These are phyloP conservation scores for Phalacrocorax aristotelis DNA, from an alignment of 2,113 vertebrate species.

Conservation along the genomic window DNA sequence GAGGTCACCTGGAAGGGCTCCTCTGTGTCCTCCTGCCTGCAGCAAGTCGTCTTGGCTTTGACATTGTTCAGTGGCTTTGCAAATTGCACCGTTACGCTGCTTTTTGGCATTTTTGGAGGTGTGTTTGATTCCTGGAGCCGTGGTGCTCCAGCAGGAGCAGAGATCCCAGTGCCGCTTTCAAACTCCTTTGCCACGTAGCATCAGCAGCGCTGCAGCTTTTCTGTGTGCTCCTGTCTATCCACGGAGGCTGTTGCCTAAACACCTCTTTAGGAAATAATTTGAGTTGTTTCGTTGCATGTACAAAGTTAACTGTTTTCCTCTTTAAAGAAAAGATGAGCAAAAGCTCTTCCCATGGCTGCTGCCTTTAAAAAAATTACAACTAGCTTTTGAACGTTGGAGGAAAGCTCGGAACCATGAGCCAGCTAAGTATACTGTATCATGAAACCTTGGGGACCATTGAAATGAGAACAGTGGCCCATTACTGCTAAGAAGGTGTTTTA, in stretches of 20 bases:
- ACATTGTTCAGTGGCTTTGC: not conserved
- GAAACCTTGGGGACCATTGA: conserved; percentile 88
- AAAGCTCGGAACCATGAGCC: conserved; percentile 54
- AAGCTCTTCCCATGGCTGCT: not conserved
- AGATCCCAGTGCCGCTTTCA: not conserved
- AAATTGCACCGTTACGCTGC: not conserved
- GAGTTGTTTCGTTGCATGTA: not conserved
- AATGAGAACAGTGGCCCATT: conserved; percentile 89
- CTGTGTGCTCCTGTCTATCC: not conserved
- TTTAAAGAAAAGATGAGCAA: not conserved
- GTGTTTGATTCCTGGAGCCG: not conserved
- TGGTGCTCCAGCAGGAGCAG: not conserved
- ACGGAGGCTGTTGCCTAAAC: not conserved
- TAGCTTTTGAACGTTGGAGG: conserved; percentile 43
- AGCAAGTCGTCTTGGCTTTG: not conserved
- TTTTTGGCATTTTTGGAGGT: not conserved
- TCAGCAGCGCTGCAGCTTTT: not conserved
- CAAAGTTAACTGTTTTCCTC: not conserved
- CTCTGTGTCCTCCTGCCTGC: not conserved
- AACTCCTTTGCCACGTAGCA: not conserved
- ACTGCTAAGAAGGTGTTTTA: conserved; percentile 94
- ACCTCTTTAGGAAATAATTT: not conserved
- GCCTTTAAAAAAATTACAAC: not conserved
- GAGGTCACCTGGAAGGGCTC: not conserved
- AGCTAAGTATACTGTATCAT: conserved; percentile 84